Conservation (phyloP, 2,797 vertebrate species). For the Xenentodon cancila region DNA sequence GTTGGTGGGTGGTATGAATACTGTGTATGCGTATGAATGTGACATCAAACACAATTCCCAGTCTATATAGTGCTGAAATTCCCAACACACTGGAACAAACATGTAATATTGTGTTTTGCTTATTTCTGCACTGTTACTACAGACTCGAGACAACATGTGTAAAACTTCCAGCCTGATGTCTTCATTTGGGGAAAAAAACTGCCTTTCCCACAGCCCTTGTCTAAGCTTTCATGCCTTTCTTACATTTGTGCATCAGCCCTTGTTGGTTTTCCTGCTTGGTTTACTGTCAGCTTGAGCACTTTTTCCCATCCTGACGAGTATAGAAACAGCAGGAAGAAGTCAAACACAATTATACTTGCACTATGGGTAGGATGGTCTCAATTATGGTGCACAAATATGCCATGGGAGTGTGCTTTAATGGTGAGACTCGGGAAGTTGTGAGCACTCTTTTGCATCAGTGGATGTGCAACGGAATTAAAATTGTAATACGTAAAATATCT, state of each 20-base stretch:
- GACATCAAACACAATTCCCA: constrained; percentile 64
- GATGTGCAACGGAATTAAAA: constrained; percentile 8
- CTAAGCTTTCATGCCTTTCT: constrained; percentile 33
- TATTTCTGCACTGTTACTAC: constrained; percentile 29
- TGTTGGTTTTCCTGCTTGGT: constrained; percentile 29
- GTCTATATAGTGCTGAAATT: constrained; percentile 51
- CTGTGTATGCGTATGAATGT: constrained; percentile 6
- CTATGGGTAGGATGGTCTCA: constrained; percentile 22
- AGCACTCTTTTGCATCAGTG: background rate
- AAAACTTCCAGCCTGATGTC: constrained; percentile 56
- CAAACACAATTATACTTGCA: constrained; percentile 37
- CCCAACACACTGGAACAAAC: constrained; percentile 54
- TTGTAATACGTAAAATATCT: background rate
- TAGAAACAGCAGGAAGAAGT: constrained; percentile 42
- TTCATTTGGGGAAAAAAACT: constrained; percentile 68
- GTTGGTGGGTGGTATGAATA: background rate
- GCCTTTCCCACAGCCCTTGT: constrained; percentile 30
- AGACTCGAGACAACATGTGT: constrained; percentile 35
- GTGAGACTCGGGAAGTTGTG: constrained; percentile 5
- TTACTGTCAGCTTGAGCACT: constrained; percentile 37
- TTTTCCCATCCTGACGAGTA: constrained; percentile 28
- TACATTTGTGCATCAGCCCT: constrained; percentile 1
- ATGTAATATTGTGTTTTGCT: constrained; percentile 55
- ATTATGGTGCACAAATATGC: constrained; percentile 15
- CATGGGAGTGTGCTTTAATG: constrained; percentile 25